Conservation (phyloP, 2,888 invertebrate genomes). For the Drosophila formosana region DNA sequence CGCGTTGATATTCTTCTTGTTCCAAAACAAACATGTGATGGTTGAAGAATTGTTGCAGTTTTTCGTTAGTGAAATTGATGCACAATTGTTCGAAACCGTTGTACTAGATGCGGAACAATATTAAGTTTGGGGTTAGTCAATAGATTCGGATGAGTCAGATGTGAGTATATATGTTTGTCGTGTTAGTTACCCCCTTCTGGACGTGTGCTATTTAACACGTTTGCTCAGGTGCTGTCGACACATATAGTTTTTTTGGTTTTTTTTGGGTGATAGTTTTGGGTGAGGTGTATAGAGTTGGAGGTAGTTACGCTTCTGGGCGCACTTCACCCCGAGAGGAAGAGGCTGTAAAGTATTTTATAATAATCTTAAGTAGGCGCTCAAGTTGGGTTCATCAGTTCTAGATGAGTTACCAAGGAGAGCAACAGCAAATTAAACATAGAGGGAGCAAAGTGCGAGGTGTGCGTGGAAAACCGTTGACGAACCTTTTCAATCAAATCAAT, state of each 20-base stretch:
- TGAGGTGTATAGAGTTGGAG: conserved; percentile 42
- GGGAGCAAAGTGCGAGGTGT: conserved; percentile 36
- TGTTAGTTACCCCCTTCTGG: conserved; percentile 66
- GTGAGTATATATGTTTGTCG: conserved; percentile 26
- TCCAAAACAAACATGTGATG: conserved; percentile 97
- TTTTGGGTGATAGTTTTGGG: conserved; percentile 17
- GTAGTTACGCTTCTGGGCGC: conserved; percentile 56
- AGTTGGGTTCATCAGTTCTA: conserved; percentile 68
- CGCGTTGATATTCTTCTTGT: conserved; percentile 96
- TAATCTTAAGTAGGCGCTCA: not conserved
- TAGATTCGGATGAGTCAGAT: conserved; percentile 5
- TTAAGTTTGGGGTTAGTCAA: conserved; percentile 61
- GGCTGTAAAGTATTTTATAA: conserved; percentile 50
- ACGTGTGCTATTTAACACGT: conserved; percentile 32
- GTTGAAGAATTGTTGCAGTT: conserved; percentile 97
- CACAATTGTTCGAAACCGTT: conserved; percentile 97
- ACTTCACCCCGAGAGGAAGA: conserved; percentile 44
- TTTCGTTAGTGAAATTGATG: conserved; percentile 97
- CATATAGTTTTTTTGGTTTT: conserved; percentile 17
- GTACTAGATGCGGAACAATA: conserved; percentile 87
- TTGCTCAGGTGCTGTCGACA: conserved; percentile 31
- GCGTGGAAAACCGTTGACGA: conserved; percentile 57
- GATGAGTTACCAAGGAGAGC: conserved; percentile 57
- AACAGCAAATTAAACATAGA: conserved; percentile 50
- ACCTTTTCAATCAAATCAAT: conserved; percentile 99